phyloP scores from a whole-genome alignment of 2,888 invertebrate genomes.

The Atrina japonica region DNA sequence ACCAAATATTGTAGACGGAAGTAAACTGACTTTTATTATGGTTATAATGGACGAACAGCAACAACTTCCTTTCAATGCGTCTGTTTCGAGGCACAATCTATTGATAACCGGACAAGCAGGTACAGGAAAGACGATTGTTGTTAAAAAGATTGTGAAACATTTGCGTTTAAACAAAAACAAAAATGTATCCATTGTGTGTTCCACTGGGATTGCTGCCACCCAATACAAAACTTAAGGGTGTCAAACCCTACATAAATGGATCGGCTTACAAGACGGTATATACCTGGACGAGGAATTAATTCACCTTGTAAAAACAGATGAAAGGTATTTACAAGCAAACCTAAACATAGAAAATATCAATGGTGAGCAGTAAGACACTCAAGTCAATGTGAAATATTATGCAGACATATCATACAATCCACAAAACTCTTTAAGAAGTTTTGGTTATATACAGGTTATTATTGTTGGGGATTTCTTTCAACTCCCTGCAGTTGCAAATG shows the following conservation, averaged over 20 bases:
- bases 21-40: too few relatives aligned
- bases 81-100: not conserved
- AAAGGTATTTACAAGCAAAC: conserved; percentile 21
- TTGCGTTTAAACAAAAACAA: not conserved
- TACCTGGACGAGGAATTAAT: conserved; percentile 31
- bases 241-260: conserved; percentile 38
- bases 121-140: not conserved
- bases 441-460: conserved; percentile 23
- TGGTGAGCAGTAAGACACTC: too few relatives aligned
- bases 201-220: conserved; percentile 45
- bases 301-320: conserved; percentile 34
- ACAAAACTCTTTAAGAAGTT: too few relatives aligned
- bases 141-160: not conserved
- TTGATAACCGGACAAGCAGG: not conserved
- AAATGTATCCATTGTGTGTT: conserved; percentile 43
- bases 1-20: too few relatives aligned
- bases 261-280: conserved; percentile 41
- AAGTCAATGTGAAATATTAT: too few relatives aligned
- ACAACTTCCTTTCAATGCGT: not conserved
- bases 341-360: conserved; percentile 39
- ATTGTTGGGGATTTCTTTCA: conserved; percentile 33
- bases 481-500: conserved; percentile 19
- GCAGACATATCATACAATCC: too few relatives aligned
- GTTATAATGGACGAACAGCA: conserved; percentile 10
- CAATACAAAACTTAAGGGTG: conserved; percentile 28